Evolutionary conservation across 2,797 vertebrate species (phyloP).

Genomic region (Cygnus olor): DNA sequence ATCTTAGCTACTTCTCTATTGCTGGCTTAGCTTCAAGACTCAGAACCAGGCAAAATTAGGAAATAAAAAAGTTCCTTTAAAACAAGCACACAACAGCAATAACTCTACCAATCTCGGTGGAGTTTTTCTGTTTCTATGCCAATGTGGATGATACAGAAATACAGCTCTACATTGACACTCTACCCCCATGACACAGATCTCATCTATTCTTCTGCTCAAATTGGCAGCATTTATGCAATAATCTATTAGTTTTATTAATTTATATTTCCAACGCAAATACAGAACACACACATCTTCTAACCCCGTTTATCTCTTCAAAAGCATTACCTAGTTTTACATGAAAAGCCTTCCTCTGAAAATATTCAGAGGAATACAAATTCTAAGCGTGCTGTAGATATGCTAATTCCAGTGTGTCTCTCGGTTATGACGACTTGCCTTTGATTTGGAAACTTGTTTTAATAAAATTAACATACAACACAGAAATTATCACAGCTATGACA

Average conservation of each 20-base stretch:
- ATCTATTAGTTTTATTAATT: background rate
- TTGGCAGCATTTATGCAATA: background rate
- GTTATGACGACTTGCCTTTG: background rate
- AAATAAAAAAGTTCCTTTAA: background rate
- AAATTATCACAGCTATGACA: background rate
- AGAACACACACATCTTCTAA: background rate
- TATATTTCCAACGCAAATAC: background rate
- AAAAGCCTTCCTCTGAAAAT: background rate
- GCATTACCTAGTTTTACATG: background rate
- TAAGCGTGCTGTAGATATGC: background rate
- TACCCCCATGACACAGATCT: background rate
- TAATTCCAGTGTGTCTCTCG: background rate
- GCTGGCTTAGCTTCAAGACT: background rate
- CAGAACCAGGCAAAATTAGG: background rate
- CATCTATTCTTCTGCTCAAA: background rate
- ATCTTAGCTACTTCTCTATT: background rate
- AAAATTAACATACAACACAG: conserved; percentile 1
- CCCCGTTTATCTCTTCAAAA: conserved; percentile 9
- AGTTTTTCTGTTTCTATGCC: background rate
- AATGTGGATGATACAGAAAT: background rate
- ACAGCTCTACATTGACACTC: fast-evolving
- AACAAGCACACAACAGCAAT: background rate
- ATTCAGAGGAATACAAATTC: background rate
- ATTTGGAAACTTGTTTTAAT: background rate
- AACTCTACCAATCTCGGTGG: background rate